phyloP scores from a whole-genome alignment of 2,113 vertebrate species.

The Dascyllus trimaculatus region DNA sequence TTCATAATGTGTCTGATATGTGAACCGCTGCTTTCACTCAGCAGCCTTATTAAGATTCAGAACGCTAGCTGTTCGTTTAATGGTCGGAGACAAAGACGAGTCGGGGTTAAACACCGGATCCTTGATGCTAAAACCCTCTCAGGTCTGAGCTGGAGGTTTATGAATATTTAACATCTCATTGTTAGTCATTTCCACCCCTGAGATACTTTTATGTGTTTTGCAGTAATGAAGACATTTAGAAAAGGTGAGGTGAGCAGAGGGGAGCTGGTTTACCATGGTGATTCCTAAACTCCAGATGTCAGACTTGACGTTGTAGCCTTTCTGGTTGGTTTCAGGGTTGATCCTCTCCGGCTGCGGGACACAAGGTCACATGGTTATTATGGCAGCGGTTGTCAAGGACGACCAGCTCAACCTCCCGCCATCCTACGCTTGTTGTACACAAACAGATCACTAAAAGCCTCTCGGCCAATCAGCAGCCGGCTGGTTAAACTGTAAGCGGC shows the following conservation, averaged over 20 bases:
- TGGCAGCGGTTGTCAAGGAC: neutral
- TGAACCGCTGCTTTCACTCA: too few species aligned
- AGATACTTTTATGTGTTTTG: too few species aligned
- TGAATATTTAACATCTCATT: too few species aligned
- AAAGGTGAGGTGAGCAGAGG: neutral
- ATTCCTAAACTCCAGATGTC: constrained; percentile 99
- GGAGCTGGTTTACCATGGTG: constrained; percentile 89
- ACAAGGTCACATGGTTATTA: constrained; percentile 24
- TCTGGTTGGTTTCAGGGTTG: constrained; percentile 97
- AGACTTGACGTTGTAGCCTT: constrained; percentile 96
- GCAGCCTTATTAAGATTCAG: too few species aligned
- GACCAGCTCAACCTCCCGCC: neutral
- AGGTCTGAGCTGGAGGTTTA: too few species aligned
- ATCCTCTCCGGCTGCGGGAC: constrained; percentile 94
- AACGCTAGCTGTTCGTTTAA: too few species aligned
- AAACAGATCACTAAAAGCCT: constrained; percentile 3
- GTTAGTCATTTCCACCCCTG: too few species aligned
- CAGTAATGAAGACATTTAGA: too few species aligned
- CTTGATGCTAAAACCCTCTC: too few species aligned
- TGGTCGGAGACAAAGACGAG: too few species aligned
- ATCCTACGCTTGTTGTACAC: neutral
- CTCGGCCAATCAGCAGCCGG: constrained; percentile 21
- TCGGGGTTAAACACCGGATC: too few species aligned
- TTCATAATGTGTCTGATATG: too few species aligned
- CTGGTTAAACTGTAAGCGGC: neutral